Base-by-base conservation (phyloP, 2,888 invertebrate species). In the Halictus ligatus region DNA sequence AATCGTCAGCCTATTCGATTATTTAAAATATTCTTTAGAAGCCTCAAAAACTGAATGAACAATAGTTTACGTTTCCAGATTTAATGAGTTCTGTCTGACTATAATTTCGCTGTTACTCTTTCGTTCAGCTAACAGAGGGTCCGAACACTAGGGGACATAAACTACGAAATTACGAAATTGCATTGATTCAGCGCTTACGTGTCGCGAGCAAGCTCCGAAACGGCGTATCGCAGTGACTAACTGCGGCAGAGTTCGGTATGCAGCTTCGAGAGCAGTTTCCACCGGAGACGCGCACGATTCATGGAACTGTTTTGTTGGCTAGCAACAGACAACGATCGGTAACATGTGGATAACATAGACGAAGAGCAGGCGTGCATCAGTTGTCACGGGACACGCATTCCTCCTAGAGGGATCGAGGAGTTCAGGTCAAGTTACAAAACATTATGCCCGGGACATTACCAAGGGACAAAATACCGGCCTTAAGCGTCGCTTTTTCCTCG, bases 281-380 rank as follows among this genome's bases (percentile, higher is more conserved):
- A 69, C 40, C 21, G 40, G 40, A 29, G 67, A 69, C 35, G 67
- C 35, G 35, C 67, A 40, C 40, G 69, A 40, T 69, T 69, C 69
- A 12, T 40, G 69, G 69, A 69, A 69, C 69, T 69, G 58, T 40
- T 58, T 69, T 48, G 81, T 54, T 58, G 82, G 82, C 72, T 54
- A 81, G 82, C 40, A 43, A n/a, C 69, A 25, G 76, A 83, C 83
- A 83, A 76, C 76, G 64, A 81, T 75, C 71, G 83, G 43, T 83
- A 81, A 81, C 83, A 81, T 81, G 83, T 81, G 83, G 83, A 81
- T 81, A 69, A 81, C 82, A 81, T 76, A 72, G 83, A 83, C 83
- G 82, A 76, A 76, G 83, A 83, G 76, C 83, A 83, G 81, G 76
- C 67, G 75, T 81, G 81, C 81, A 80, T 75, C 83, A 81, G 81